These are phyloP conservation scores for Hydraecia micacea DNA, from an alignment of 2,888 invertebrate species.

Conservation along the genomic window DNA sequence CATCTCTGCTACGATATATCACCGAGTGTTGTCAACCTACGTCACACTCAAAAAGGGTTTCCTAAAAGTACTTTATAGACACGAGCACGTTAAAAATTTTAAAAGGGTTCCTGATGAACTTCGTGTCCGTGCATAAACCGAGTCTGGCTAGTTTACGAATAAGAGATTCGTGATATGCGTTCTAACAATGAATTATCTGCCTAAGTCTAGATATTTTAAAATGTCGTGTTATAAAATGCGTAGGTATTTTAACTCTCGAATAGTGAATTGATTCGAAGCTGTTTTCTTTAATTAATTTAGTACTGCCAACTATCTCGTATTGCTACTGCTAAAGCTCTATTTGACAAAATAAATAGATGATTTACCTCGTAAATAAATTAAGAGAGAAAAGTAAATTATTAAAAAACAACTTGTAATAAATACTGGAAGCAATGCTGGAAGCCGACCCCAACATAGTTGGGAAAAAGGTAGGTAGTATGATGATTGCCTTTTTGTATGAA, in stretches of 20 bases:
- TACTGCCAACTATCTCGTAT: background rate
- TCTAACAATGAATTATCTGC: background rate
- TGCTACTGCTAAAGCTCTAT: background rate
- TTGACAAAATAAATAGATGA: too few relatives aligned
- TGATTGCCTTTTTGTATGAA: background rate
- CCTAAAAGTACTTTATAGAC: slow-evolving; percentile 27
- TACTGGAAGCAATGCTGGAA: background rate
- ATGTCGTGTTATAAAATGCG: background rate
- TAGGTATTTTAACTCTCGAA: background rate
- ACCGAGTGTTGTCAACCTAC: background rate
- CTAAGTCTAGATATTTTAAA: background rate
- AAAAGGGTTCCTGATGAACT: slow-evolving; percentile 46
- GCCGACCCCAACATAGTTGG: background rate
- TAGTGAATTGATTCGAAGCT: background rate
- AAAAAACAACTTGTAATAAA: too few relatives aligned
- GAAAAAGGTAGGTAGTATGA: background rate
- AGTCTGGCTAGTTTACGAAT: slow-evolving; percentile 9
- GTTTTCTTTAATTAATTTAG: background rate
- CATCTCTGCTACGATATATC: background rate
- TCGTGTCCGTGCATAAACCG: slow-evolving; percentile 39
- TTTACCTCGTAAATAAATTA: too few relatives aligned
- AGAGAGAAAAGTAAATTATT: too few relatives aligned
- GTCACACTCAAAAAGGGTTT: slow-evolving; percentile 13
- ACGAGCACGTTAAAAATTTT: slow-evolving; percentile 10
- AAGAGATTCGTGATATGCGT: slow-evolving; percentile 22